A percentile compares a stretch with the other conserved stretches of the same genome.
These are phyloP conservation scores for Glaucidium brasilianum DNA, from an alignment of 2,113 vertebrate species.

Conservation along the genomic window DNA sequence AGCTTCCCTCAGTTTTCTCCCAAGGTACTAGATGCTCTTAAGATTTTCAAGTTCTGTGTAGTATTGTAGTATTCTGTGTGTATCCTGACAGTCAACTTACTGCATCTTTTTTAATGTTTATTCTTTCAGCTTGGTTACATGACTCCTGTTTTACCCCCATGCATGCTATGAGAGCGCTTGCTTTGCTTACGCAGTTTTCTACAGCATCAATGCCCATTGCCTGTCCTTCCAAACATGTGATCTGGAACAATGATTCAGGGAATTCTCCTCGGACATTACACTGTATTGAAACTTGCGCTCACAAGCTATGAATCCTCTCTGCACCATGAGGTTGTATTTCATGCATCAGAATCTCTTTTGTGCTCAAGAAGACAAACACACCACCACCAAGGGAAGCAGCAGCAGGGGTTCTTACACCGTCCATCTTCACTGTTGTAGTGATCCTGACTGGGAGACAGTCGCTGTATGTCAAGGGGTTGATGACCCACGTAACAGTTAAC, in stretches of 20 bases:
- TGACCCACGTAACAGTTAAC: not conserved
- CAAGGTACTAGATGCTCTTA: not conserved
- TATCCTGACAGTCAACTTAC: not conserved
- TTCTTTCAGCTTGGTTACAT: not conserved
- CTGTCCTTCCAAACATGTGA: not conserved
- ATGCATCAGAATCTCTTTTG: not conserved
- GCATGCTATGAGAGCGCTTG: not conserved
- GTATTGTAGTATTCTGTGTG: too few species aligned
- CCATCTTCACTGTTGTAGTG: not conserved
- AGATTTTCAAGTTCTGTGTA: not conserved
- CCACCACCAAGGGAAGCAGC: not conserved
- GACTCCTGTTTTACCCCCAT: not conserved
- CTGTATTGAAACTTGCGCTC: not conserved
- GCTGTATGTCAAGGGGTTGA: fast-evolving
- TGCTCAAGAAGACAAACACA: not conserved
- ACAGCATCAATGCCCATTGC: not conserved
- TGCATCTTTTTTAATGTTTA: not conserved
- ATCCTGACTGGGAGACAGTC: not conserved
- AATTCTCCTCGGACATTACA: not conserved
- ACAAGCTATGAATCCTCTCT: not conserved
- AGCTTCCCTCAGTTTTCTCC: not conserved
- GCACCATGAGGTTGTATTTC: not conserved
- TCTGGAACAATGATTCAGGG: not conserved
- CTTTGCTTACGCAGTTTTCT: not conserved
- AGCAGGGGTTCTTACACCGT: fast-evolving